These are phyloP conservation scores for Phaetusa simplex DNA, from an alignment of 2,113 vertebrate species.

Conservation along the genomic window DNA sequence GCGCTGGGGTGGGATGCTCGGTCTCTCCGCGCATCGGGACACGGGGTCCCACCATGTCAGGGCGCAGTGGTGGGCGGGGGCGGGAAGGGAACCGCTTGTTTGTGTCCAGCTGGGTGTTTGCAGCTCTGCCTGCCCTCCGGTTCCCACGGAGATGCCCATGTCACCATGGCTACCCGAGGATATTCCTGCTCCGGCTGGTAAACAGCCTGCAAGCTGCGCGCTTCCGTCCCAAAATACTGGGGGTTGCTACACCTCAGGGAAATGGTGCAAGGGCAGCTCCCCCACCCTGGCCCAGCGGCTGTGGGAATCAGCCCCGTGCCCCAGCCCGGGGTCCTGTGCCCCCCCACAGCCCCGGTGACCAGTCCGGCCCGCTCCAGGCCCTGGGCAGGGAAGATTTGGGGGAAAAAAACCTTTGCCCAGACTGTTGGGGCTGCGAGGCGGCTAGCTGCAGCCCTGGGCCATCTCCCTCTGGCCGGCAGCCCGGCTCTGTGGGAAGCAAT, in stretches of 20 bases:
- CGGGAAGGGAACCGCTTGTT: neutral
- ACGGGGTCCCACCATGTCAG: fast-evolving
- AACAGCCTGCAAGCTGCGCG: neutral
- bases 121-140: neutral
- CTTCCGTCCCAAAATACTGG: neutral
- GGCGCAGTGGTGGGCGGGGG: fast-evolving
- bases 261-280: neutral
- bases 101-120: neutral
- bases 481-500: fast-evolving
- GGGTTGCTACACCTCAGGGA: slow-evolving; percentile 20
- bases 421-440: fast-evolving
- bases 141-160: slow-evolving; percentile 47
- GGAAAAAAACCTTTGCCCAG: fast-evolving
- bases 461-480: fast-evolving
- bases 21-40: fast-evolving
- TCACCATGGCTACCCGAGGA: slow-evolving; percentile 26
- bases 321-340: neutral
- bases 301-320: fast-evolving
- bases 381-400: neutral
- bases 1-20: fast-evolving
- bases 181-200: slow-evolving; percentile 11
- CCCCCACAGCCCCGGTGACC: fast-evolving
- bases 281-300: fast-evolving
- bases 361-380: fast-evolving
- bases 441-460: fast-evolving